Conservation (phyloP, 2,113 vertebrate species). For the Scophthalmus maximus region DNA sequence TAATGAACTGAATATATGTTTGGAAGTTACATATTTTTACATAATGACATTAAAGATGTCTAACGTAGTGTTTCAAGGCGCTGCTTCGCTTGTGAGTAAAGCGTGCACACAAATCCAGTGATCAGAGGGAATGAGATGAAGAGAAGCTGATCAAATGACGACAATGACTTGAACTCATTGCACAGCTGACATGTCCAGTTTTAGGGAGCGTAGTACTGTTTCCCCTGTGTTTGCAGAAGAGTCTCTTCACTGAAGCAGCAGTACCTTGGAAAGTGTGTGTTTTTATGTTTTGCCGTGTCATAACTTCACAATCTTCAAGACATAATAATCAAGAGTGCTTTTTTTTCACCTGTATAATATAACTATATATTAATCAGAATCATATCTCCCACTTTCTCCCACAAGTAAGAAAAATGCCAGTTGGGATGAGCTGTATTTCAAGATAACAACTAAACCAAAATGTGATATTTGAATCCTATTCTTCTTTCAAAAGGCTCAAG, state of each 20-base stretch:
- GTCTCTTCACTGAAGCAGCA: constrained; percentile 12
- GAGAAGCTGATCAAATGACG: constrained; percentile 62
- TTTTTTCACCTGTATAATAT: no score
- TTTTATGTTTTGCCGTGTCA: not conserved
- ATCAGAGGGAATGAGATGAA: constrained; percentile 41
- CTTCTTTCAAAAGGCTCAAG: not conserved
- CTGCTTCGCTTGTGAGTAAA: no score
- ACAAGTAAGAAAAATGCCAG: no score
- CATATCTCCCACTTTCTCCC: no score
- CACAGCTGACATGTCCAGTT: constrained; percentile 32
- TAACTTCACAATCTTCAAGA: not conserved
- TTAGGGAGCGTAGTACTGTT: not conserved
- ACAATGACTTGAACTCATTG: constrained; percentile 30
- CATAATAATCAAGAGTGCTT: not conserved
- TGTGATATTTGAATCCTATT: not conserved
- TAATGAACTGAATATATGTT: no score
- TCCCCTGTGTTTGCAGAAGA: constrained; percentile 26
- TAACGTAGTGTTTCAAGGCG: no score
- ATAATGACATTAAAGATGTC: no score
- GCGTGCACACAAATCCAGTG: no score
- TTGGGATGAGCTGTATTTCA: no score
- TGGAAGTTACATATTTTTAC: no score
- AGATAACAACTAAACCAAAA: no score
- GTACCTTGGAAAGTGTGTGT: not conserved
- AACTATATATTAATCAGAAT: no score